phyloP scores from a whole-genome alignment of 2,113 vertebrate species.

The Galeopterus variegatus region DNA sequence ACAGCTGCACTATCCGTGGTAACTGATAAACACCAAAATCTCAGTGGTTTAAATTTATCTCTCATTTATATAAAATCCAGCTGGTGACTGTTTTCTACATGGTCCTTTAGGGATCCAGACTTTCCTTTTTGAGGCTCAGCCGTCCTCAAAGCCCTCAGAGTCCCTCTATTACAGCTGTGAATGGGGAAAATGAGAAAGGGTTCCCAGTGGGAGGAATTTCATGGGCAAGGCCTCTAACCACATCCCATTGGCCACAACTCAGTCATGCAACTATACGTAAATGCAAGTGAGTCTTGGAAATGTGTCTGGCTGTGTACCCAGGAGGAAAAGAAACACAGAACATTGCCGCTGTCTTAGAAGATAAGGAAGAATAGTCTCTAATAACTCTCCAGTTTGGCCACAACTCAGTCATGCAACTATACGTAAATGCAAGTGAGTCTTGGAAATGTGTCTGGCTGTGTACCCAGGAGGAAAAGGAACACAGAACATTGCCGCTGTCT shows the following conservation, averaged over 20 bases:
- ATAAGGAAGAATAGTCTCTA: neutral
- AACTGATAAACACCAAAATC: neutral
- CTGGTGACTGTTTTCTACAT: neutral
- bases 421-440: too few relatives aligned
- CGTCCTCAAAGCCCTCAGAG: neutral
- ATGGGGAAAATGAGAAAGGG: neutral
- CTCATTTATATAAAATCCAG: neutral
- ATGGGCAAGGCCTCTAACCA: neutral
- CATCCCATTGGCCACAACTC: neutral
- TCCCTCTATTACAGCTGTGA: neutral
- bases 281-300: neutral
- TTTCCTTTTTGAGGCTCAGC: neutral
- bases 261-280: neutral
- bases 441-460: neutral
- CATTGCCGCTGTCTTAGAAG: neutral
- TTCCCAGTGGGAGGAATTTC: neutral
- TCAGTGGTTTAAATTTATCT: neutral
- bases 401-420: too few relatives aligned
- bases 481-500: neutral
- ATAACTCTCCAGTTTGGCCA: neutral
- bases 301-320: neutral
- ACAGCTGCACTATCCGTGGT: neutral
- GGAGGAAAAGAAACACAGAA: neutral
- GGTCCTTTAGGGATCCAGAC: neutral
- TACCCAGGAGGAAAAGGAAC: neutral